These are phyloP conservation scores for Sandelia bainsii DNA, from an alignment of 2,797 vertebrate species.

Conservation along the genomic window DNA sequence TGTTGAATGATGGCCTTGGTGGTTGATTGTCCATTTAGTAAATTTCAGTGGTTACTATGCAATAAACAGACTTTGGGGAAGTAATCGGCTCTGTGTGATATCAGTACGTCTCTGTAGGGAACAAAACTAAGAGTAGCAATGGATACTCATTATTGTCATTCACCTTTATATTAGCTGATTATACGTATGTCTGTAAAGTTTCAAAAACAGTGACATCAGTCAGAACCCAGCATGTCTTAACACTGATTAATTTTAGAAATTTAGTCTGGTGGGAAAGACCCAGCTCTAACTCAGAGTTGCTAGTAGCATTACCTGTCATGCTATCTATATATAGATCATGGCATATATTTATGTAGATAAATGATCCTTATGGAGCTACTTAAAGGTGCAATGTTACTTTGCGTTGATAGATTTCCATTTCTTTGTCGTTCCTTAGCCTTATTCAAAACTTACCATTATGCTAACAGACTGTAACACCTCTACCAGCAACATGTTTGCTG, in stretches of 20 bases:
- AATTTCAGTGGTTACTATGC: conserved; percentile 1
- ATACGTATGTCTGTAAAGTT: background rate
- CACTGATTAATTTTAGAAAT: background rate
- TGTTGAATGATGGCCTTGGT: background rate
- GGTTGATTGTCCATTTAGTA: conserved; percentile 1
- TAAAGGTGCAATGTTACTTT: background rate
- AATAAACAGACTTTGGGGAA: conserved; percentile 12
- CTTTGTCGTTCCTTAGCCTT: background rate
- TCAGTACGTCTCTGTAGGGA: background rate
- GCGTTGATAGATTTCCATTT: background rate
- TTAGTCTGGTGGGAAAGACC: background rate
- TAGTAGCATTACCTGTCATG: background rate
- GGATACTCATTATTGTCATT: background rate
- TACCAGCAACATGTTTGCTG: conserved; percentile 36
- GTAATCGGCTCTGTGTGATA: conserved; percentile 6
- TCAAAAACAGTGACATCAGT: background rate
- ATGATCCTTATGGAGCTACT: background rate
- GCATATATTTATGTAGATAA: background rate
- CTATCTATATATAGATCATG: background rate
- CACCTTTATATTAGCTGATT: too few species aligned
- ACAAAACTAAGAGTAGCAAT: background rate
- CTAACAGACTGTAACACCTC: background rate
- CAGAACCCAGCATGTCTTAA: background rate
- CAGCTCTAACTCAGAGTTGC: background rate
- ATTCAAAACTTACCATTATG: background rate